Evolutionary conservation across 2,888 invertebrate genomes (phyloP).

Genomic region (Macrophya alboannulata): DNA sequence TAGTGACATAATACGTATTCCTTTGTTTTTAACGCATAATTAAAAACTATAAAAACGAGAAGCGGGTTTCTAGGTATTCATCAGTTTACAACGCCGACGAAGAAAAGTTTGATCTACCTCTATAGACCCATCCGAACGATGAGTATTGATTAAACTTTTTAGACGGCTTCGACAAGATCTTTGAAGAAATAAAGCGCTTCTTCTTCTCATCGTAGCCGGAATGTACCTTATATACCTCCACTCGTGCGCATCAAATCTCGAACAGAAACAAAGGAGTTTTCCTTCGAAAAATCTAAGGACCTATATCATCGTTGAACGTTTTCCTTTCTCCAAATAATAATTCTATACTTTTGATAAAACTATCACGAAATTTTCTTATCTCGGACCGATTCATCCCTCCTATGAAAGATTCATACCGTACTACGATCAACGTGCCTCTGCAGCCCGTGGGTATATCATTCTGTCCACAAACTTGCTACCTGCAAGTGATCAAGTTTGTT

Average conservation of each 20-base stretch:
- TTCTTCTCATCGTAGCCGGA: slow-evolving; percentile 5
- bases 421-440: not conserved
- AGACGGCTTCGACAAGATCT: not conserved
- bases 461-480: not conserved
- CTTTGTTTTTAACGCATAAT: not conserved
- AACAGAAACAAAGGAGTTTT: slow-evolving; percentile 21
- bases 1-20: not conserved
- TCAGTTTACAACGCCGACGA: not conserved
- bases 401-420: slow-evolving; percentile 10
- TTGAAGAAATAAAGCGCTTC: slow-evolving; percentile 16
- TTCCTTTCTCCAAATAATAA: slow-evolving; percentile 25
- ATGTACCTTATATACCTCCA: slow-evolving; percentile 18
- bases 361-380: slow-evolving; percentile 43
- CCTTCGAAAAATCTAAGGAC: not conserved
- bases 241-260: slow-evolving; percentile 40
- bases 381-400: not conserved
- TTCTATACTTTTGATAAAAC: slow-evolving; percentile 19
- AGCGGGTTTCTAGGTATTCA: slow-evolving; percentile 21
- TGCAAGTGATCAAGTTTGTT: slow-evolving; percentile 43
- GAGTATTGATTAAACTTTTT: slow-evolving; percentile 41
- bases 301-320: not conserved
- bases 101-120: not conserved
- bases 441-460: not conserved
- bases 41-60: not conserved
- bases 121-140: not conserved